These are phyloP conservation scores for Vulpes lagopus DNA, from an alignment of 2,113 vertebrate species.

Conservation along the genomic window DNA sequence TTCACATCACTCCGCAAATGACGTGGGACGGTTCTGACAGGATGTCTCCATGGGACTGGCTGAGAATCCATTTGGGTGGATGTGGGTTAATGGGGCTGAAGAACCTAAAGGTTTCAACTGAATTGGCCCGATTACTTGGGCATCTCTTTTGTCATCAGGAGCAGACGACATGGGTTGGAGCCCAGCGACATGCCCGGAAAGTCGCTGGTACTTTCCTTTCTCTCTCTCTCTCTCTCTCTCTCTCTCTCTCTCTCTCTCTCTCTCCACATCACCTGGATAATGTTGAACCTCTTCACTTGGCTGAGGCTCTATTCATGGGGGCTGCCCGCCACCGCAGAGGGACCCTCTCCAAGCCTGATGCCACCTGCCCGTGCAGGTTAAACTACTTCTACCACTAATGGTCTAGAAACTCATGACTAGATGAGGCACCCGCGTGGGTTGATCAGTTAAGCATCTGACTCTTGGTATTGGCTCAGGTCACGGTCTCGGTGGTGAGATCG, in stretches of 20 bases:
- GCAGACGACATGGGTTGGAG: background rate
- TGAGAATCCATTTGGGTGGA: slow-evolving; percentile 83
- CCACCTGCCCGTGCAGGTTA: background rate
- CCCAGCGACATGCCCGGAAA: background rate
- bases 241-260: background rate
- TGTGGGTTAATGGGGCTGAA: slow-evolving; percentile 80
- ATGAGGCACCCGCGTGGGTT: background rate
- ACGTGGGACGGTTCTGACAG: slow-evolving; percentile 68
- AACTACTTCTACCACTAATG: background rate
- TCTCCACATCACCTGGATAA: background rate
- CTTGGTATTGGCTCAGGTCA: background rate
- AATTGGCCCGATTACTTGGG: slow-evolving; percentile 3
- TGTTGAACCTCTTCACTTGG: background rate
- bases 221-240: background rate
- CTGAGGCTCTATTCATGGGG: background rate
- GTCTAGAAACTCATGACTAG: background rate
- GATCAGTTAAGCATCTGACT: background rate
- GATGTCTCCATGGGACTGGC: slow-evolving; percentile 81
- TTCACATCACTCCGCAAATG: slow-evolving; percentile 84
- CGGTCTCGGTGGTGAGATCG: background rate
- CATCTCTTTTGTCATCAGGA: background rate
- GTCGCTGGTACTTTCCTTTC: background rate
- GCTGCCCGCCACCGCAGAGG: background rate
- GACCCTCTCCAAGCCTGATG: background rate
- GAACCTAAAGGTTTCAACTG: slow-evolving; percentile 60